A percentile compares a stretch with the other conserved stretches of the same genome.
Evolutionary conservation across 1,140 invertebrate species (phyloP).

Genomic region (Polyergus mexicanus): DNA sequence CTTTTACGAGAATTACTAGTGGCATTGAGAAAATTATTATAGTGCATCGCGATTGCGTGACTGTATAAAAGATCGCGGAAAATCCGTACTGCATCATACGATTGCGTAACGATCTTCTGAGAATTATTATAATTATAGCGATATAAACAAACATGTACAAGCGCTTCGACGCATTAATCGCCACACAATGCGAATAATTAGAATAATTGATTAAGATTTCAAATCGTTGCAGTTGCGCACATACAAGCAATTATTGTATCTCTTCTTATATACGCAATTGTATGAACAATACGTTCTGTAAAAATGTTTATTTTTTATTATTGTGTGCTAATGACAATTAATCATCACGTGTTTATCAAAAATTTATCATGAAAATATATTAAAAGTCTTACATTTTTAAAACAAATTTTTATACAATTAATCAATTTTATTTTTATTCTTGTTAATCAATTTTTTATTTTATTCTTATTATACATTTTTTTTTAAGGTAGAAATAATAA

Average conservation of each 20-base stretch:
- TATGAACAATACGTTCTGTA: background rate
- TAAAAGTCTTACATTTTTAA: background rate
- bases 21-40: constrained; percentile 32
- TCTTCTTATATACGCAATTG: background rate
- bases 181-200: constrained; percentile 42
- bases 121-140: constrained; percentile 37
- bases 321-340: background rate
- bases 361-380: background rate
- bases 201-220: constrained; percentile 51
- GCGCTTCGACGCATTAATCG: constrained; percentile 35
- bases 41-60: background rate
- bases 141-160: background rate
- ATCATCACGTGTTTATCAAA: background rate
- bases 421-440: too few species aligned
- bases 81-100: constrained; percentile 1
- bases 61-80: background rate
- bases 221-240: background rate
- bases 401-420: background rate
- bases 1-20: background rate
- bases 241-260: background rate
- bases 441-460: background rate
- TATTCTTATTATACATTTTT: too few species aligned
- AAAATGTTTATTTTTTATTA: background rate
- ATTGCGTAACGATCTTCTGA: constrained; percentile 41
- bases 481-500: background rate